phyloP scores from a whole-genome alignment of 2,113 vertebrate species.

The Naja naja region DNA sequence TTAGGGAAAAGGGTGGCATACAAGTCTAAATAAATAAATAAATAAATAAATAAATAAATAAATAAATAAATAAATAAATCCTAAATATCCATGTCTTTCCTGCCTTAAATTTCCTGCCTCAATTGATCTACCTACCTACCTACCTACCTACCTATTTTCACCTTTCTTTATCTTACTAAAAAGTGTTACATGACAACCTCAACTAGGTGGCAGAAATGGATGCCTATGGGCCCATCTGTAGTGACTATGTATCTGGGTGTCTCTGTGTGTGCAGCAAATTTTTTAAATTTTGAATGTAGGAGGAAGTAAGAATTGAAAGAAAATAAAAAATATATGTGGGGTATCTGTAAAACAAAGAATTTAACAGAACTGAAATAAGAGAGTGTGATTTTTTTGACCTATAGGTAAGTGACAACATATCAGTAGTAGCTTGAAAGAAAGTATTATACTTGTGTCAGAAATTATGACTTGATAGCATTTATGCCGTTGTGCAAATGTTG shows the following conservation, averaged over 20 bases:
- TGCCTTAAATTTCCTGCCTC: no score
- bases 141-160: not conserved
- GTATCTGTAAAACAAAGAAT: not conserved
- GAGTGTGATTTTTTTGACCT: not conserved
- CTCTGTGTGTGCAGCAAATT: not conserved
- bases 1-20: no score
- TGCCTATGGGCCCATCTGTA: not conserved
- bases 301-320: not conserved
- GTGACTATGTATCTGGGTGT: not conserved
- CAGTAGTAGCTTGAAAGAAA: not conserved
- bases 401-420: not conserved
- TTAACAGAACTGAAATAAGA: not conserved
- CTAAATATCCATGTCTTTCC: not conserved
- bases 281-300: not conserved
- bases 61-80: no score
- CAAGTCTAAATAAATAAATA: no score
- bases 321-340: not conserved
- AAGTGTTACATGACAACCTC: not conserved
- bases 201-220: not conserved
- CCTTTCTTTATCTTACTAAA: not conserved
- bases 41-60: no score
- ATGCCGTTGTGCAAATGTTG: not conserved
- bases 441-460: not conserved
- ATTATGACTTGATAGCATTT: not conserved
- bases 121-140: no score